phyloP scores from a whole-genome alignment of 92 coral and sea anemone genomes.

The Phenganax stokvisi region DNA sequence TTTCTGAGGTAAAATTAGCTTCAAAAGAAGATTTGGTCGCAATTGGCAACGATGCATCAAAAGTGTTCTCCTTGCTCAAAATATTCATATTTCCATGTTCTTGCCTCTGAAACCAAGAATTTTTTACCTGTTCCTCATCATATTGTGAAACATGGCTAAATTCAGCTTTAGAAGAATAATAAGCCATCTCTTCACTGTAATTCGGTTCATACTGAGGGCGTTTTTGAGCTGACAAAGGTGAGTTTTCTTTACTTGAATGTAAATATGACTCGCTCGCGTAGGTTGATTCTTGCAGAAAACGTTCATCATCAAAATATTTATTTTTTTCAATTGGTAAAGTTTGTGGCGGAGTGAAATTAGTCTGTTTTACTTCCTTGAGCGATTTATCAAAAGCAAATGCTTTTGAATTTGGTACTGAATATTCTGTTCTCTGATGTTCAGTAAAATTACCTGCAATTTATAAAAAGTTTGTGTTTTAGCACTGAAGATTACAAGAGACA shows the following conservation, averaged over 20 bases:
- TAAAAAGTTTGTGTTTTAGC: too few species aligned
- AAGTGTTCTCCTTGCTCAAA: too few species aligned
- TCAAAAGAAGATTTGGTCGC: not conserved
- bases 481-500: too few species aligned
- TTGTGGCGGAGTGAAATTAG: not conserved
- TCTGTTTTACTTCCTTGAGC: not conserved
- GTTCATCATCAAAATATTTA: constrained; percentile 4
- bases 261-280: not conserved
- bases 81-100: not conserved
- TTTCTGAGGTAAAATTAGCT: not conserved
- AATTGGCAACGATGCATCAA: not conserved
- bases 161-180: not conserved
- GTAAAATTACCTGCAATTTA: too few species aligned
- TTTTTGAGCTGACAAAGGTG: not conserved
- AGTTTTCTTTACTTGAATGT: not conserved
- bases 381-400: too few species aligned
- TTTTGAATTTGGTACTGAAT: too few species aligned
- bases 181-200: not conserved
- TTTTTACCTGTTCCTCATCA: not conserved
- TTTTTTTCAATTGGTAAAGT: not conserved
- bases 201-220: not conserved
- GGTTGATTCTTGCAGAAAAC: not conserved
- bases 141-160: not conserved
- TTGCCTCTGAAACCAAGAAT: not conserved
- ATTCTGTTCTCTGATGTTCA: too few species aligned